phyloP scores from a whole-genome alignment of 2,888 invertebrate species.

The Trimorus sp. region DNA sequence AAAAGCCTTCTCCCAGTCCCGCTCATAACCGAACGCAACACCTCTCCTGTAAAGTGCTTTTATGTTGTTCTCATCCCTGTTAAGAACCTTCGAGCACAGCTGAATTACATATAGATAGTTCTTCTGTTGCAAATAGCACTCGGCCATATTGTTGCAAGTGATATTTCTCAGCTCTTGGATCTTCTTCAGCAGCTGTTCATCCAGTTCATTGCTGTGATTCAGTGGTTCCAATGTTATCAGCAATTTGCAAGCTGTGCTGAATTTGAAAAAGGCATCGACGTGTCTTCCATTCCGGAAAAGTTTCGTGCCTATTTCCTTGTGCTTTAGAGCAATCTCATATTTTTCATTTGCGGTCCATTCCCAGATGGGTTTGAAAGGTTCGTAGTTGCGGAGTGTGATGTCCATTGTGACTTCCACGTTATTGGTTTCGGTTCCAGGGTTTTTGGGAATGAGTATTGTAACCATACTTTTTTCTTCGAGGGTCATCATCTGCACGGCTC shows the following conservation, averaged over 20 bases:
- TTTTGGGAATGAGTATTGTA: conserved; percentile 71
- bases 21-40: conserved; percentile 82
- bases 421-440: conserved; percentile 74
- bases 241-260: conserved; percentile 88
- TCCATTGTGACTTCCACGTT: conserved; percentile 81
- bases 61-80: conserved; percentile 81
- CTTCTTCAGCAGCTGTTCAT: conserved; percentile 82
- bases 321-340: conserved; percentile 82
- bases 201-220: conserved; percentile 79
- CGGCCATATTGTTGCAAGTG: conserved; percentile 91
- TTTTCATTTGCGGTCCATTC: conserved; percentile 84
- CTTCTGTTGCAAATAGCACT: conserved; percentile 88
- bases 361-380: conserved; percentile 83
- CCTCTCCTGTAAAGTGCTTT: conserved; percentile 83
- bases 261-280: conserved; percentile 88
- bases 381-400: conserved; percentile 81
- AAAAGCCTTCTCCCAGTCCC: conserved; percentile 87
- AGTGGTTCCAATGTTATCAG: conserved; percentile 85
- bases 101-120: conserved; percentile 86
- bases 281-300: conserved; percentile 85
- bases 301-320: conserved; percentile 85
- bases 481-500: conserved; percentile 83
- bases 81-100: conserved; percentile 83
- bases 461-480: conserved; percentile 82
- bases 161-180: conserved; percentile 85